Percentiles rank a stretch among this genome's conserved stretches.
Evolutionary conservation across 2,797 vertebrate genomes (phyloP).

Genomic region (Poecilia gillii): DNA sequence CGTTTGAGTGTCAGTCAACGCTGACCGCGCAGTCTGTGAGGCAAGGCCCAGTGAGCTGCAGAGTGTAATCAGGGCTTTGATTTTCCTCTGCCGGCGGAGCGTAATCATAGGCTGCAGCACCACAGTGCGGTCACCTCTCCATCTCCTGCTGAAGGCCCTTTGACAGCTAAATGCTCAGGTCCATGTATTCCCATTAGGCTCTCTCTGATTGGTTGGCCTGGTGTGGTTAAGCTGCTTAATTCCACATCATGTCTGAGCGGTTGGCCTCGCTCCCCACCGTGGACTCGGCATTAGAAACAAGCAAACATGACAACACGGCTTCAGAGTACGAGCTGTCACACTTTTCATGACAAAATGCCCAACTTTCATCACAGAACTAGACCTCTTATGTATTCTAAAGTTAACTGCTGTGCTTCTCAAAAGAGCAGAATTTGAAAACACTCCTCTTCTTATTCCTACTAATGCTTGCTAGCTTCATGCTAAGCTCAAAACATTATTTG

Average conservation of each 20-base stretch:
- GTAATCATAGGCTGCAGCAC: conserved; percentile 70
- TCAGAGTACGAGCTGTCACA: conserved; percentile 23
- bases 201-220: conserved; percentile 69
- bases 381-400: background rate
- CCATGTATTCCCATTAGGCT: conserved; percentile 57
- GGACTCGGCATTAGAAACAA: conserved; percentile 62
- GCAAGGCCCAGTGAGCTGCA: conserved; percentile 52
- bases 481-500: too few relatives aligned
- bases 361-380: conserved; percentile 19
- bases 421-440: background rate
- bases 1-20: conserved; percentile 65
- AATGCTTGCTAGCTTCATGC: too few relatives aligned
- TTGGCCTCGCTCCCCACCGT: conserved; percentile 60
- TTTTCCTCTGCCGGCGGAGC: conserved; percentile 62
- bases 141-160: conserved; percentile 59
- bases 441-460: background rate
- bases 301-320: conserved; percentile 63
- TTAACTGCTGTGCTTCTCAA: background rate
- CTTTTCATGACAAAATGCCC: conserved; percentile 23
- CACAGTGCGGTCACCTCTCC: conserved; percentile 61
- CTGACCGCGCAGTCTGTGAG: conserved; percentile 55
- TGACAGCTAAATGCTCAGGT: conserved; percentile 77
- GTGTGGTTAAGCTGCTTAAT: conserved; percentile 71
- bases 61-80: conserved; percentile 74
- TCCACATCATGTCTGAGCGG: conserved; percentile 67